Percentiles rank a stretch among this genome's conserved stretches.
phyloP scores from a whole-genome alignment of 2,113 vertebrate genomes.

The Danio rerio region DNA sequence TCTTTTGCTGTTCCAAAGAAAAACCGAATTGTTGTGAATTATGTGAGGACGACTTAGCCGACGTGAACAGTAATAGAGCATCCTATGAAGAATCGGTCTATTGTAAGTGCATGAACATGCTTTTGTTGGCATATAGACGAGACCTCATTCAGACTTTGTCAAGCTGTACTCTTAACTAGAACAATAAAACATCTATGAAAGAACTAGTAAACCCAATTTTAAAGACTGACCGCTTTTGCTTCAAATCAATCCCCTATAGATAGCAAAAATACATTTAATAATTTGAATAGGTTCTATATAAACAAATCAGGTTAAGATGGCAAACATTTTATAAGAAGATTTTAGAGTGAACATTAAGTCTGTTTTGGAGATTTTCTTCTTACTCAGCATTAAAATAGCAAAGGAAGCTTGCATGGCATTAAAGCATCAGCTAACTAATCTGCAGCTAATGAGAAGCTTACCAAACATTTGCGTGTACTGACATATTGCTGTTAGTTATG shows the following conservation, averaged over 20 bases:
- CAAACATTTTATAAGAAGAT: no score
- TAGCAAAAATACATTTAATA: not conserved
- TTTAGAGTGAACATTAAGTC: no score
- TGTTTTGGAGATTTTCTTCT: no score
- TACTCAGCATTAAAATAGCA: no score
- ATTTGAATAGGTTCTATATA: not conserved
- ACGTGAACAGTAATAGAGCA: not conserved
- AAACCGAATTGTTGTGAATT: not conserved
- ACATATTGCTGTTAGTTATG: not conserved
- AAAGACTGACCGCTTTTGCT: not conserved
- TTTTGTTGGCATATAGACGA: conserved; percentile 1
- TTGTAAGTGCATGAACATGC: not conserved
- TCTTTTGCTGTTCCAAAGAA: not conserved
- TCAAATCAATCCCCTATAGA: not conserved
- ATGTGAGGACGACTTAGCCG: not conserved
- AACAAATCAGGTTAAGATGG: not conserved
- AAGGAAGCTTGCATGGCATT: no score
- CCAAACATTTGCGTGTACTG: no score
- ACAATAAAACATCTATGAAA: not conserved
- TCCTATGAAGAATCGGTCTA: conserved; percentile 5
- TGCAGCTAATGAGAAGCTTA: not conserved
- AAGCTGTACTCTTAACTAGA: not conserved
- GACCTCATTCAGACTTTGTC: not conserved
- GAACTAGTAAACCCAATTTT: not conserved
- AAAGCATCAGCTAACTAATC: not conserved